Conservation (phyloP, 2,797 vertebrate species). For the Micromesistius poutassou region DNA sequence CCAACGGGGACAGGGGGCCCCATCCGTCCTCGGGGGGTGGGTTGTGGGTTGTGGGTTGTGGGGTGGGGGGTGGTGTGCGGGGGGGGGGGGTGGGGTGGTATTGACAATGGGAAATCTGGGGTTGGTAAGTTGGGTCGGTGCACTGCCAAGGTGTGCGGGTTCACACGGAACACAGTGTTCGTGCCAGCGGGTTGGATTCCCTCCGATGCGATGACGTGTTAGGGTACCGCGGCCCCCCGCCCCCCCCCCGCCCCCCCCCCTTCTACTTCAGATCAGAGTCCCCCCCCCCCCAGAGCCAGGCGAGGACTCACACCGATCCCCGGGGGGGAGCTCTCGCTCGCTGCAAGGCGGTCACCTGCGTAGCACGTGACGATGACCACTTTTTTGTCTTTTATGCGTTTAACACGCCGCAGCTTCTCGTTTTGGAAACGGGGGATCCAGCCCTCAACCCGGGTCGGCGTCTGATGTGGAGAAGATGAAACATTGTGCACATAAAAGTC, state of each 20-base stretch:
- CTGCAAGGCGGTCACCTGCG: conserved; percentile 33
- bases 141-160: conserved; percentile 61
- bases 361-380: conserved; percentile 18
- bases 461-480: conserved; percentile 59
- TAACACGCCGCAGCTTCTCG: conserved; percentile 22
- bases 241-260: no score
- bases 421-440: conserved; percentile 49
- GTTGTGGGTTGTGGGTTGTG: no score
- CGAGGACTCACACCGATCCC: conserved; percentile 38
- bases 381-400: conserved; percentile 16
- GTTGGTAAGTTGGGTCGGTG: conserved; percentile 48
- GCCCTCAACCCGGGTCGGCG: conserved; percentile 33
- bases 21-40: conserved; percentile 34
- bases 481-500: conserved; percentile 62
- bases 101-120: conserved; percentile 53
- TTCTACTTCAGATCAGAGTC: conserved; percentile 33
- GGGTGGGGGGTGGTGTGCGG: no score
- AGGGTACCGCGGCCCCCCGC: conserved; percentile 53
- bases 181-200: conserved; percentile 68
- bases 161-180: conserved; percentile 51
- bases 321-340: conserved; percentile 26
- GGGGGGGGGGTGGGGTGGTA: conserved; percentile 29
- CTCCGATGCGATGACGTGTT: conserved; percentile 57
- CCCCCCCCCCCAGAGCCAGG: conserved; percentile 36
- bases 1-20: conserved; percentile 44